These are phyloP conservation scores for Dinomys branickii DNA, from an alignment of 2,113 vertebrate genomes.

Conservation along the genomic window DNA sequence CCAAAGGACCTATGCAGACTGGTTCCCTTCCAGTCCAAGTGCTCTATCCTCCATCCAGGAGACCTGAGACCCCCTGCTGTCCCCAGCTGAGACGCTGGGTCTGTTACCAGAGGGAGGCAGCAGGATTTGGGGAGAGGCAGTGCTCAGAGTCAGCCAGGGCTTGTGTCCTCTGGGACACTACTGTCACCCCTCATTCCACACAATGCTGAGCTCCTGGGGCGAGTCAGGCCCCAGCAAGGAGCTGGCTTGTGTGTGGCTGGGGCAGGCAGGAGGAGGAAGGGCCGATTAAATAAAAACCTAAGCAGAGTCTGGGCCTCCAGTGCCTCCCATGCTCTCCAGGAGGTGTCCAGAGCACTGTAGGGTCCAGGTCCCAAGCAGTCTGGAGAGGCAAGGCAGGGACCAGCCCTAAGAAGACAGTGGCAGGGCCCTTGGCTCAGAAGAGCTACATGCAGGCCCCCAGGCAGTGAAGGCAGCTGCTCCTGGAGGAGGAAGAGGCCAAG, in stretches of 20 bases:
- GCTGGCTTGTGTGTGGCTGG: not conserved
- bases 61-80: not conserved
- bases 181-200: not conserved
- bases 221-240: not conserved
- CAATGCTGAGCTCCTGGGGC: not conserved
- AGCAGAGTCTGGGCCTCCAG: not conserved
- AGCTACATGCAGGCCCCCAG: not conserved
- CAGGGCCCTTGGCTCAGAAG: not conserved
- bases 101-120: not conserved
- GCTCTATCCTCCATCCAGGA: not conserved
- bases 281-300: not conserved
- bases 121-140: not conserved
- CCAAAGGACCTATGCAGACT: not conserved
- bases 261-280: not conserved
- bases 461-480: not conserved
- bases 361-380: not conserved
- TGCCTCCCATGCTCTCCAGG: not conserved
- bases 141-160: not conserved
- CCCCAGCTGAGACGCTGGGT: not conserved
- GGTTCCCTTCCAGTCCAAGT: not conserved
- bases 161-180: not conserved
- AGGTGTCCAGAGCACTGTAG: not conserved
- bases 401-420: not conserved
- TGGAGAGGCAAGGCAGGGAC: not conserved
- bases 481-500: not conserved